phyloP scores from a whole-genome alignment of 2,888 invertebrate species.

The Marasmarcha lunaedactyla region DNA sequence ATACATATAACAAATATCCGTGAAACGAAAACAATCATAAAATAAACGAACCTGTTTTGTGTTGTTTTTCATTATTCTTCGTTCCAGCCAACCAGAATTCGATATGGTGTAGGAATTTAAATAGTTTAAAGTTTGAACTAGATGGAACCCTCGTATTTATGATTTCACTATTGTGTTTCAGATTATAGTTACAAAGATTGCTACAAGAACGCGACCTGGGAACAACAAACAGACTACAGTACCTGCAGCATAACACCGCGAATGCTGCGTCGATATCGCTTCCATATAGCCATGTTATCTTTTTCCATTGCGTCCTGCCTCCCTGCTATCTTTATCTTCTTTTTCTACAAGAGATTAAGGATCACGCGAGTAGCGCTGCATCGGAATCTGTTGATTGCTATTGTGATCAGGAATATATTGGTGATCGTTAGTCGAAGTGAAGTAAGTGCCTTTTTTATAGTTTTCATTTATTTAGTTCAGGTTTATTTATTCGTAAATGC shows the following conservation, averaged over 20 bases:
- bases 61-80: too few relatives aligned
- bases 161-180: conserved; percentile 25
- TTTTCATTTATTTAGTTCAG: too few relatives aligned
- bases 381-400: conserved; percentile 71
- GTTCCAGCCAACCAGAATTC: too few relatives aligned
- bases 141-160: too few relatives aligned
- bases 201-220: conserved; percentile 66
- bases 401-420: conserved; percentile 67
- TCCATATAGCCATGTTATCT: conserved; percentile 62
- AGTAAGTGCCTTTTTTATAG: conserved; percentile 46
- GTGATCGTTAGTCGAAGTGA: conserved; percentile 67
- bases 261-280: conserved; percentile 57
- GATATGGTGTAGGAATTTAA: too few relatives aligned
- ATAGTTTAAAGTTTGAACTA: too few relatives aligned
- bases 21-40: too few relatives aligned
- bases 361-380: conserved; percentile 68
- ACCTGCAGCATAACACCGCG: conserved; percentile 68
- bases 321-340: conserved; percentile 71
- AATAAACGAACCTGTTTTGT: too few relatives aligned
- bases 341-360: conserved; percentile 63
- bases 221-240: conserved; percentile 67
- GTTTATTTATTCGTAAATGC: too few relatives aligned
- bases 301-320: conserved; percentile 62
- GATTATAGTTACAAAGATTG: conserved; percentile 72
- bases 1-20: too few relatives aligned